phyloP scores from a whole-genome alignment of 2,113 vertebrate genomes.

The Brienomyrus longianalis region DNA sequence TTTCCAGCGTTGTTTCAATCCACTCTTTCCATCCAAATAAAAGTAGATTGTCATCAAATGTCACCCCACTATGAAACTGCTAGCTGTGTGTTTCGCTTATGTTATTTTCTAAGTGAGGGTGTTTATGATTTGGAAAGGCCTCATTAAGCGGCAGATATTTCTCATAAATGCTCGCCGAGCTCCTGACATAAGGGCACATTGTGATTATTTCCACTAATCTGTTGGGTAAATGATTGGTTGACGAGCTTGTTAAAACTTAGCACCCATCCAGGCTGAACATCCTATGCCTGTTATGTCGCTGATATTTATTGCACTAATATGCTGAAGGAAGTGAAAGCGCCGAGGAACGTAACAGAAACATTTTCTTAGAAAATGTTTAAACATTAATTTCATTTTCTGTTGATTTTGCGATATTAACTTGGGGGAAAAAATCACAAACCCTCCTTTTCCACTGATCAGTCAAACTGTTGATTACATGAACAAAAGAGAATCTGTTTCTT shows the following conservation, averaged over 20 bases:
- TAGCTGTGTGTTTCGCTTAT: not conserved
- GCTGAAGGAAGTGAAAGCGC: not conserved
- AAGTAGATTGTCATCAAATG: conserved; percentile 11
- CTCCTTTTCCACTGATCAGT: not conserved
- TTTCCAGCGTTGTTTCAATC: conserved; percentile 14
- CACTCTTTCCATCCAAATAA: conserved; percentile 15
- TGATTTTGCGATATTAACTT: not conserved
- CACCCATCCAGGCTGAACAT: not conserved
- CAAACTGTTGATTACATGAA: not conserved
- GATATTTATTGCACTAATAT: not conserved
- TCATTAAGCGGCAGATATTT: not conserved
- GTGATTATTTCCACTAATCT: not conserved
- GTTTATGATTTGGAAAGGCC: conserved; percentile 6
- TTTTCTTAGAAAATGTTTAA: not conserved
- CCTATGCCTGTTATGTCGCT: not conserved
- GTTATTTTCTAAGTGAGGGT: not conserved
- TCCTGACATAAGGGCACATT: not conserved
- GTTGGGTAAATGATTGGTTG: not conserved
- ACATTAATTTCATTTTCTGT: not conserved
- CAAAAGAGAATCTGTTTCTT: not conserved
- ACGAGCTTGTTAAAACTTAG: not conserved
- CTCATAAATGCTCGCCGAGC: not conserved
- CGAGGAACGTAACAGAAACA: not conserved
- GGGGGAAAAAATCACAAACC: not conserved
- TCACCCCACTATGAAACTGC: not conserved